Evolutionary conservation across 2,113 vertebrate species (phyloP).

Genomic region (Entosphenus tridentatus): DNA sequence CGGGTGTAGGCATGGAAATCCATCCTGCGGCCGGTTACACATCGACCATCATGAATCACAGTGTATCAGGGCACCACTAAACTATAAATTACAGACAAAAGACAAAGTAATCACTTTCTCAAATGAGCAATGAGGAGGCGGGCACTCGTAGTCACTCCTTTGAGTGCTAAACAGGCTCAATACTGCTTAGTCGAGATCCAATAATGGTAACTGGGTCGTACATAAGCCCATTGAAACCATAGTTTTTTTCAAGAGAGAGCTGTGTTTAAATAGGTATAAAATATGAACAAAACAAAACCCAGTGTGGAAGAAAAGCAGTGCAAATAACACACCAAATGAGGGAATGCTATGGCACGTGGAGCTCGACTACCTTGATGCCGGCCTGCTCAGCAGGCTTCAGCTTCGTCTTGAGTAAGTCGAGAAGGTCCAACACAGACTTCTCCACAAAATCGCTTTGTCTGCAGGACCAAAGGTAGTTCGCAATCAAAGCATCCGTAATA

Average conservation of each 20-base stretch:
- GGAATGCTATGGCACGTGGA: neutral
- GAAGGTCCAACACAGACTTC: slow-evolving; percentile 23
- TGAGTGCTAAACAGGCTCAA: too few species aligned
- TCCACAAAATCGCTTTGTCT: slow-evolving; percentile 47
- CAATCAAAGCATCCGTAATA: too few species aligned
- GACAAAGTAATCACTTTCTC: too few species aligned
- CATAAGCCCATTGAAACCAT: neutral
- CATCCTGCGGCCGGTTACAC: slow-evolving; percentile 18
- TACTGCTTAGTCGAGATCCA: too few species aligned
- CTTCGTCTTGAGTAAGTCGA: slow-evolving; percentile 26
- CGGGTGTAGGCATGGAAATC: slow-evolving; percentile 25
- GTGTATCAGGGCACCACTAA: too few species aligned
- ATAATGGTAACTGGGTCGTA: too few species aligned
- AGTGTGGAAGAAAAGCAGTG: neutral
- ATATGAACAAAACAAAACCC: neutral
- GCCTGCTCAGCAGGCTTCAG: slow-evolving; percentile 21
- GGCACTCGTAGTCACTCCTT: too few species aligned
- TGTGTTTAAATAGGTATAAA: neutral
- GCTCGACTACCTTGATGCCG: slow-evolving; percentile 22
- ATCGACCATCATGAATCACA: too few species aligned
- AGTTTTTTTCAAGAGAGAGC: neutral
- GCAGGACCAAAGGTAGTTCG: slow-evolving; percentile 2
- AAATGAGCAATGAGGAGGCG: too few species aligned
- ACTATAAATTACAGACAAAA: too few species aligned
- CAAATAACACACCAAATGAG: neutral